Percentiles rank a stretch among this genome's conserved stretches.
phyloP scores from a whole-genome alignment of 1,140 invertebrate genomes.

The Spodoptera frugiperda region DNA sequence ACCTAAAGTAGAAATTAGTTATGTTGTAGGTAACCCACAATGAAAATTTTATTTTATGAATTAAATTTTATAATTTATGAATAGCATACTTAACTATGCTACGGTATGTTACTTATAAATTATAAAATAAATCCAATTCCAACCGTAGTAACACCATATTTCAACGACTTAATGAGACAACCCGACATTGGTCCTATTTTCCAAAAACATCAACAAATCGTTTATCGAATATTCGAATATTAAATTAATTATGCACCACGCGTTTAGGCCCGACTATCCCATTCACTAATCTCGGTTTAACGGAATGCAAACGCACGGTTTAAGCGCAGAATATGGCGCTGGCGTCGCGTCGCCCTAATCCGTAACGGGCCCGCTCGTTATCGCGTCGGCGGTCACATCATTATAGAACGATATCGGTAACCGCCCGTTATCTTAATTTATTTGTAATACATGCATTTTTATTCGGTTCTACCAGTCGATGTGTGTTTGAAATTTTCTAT shows the following conservation, averaged over 20 bases:
- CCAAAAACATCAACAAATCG: background rate
- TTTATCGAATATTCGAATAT: background rate
- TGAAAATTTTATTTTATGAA: too few species aligned
- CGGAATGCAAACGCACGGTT: background rate
- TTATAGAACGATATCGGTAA: conserved; percentile 63
- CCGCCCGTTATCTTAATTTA: conserved; percentile 52
- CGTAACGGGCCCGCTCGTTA: conserved; percentile 63
- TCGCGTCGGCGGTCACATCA: conserved; percentile 72
- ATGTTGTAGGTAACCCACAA: too few species aligned
- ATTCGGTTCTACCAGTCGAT: conserved; percentile 7
- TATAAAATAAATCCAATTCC: too few species aligned
- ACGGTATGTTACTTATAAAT: too few species aligned
- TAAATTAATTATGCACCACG: conserved; percentile 3
- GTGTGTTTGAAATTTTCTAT: background rate
- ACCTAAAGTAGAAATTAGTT: too few species aligned
- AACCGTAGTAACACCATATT: too few species aligned
- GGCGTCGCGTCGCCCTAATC: conserved; percentile 56
- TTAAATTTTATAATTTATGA: too few species aligned
- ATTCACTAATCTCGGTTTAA: conserved; percentile 22
- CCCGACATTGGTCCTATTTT: background rate
- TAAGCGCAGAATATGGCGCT: conserved; percentile 1
- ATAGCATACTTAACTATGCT: too few species aligned
- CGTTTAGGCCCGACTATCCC: background rate
- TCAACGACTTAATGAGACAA: too few species aligned
- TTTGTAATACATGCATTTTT: conserved; percentile 41